phyloP scores from a whole-genome alignment of 2,797 vertebrate species.

The Manis pentadactyla region DNA sequence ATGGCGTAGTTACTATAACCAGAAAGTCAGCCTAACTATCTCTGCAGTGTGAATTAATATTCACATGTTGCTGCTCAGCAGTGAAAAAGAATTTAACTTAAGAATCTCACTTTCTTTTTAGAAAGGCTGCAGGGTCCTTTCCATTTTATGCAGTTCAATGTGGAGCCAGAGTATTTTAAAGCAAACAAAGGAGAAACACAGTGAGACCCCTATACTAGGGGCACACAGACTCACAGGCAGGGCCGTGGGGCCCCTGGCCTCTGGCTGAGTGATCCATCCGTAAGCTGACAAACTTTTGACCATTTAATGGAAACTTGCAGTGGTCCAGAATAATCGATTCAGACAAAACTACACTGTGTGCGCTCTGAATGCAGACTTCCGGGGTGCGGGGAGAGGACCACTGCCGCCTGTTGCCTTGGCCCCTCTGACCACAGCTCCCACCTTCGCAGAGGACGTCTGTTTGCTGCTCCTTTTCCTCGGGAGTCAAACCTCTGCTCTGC shows the following conservation, averaged over 20 bases:
- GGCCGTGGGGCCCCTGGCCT: background rate
- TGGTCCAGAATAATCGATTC: background rate
- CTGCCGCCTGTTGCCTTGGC: background rate
- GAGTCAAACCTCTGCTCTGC: background rate
- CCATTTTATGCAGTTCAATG: background rate
- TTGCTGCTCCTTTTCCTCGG: background rate
- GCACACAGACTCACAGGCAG: background rate
- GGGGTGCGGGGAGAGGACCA: background rate
- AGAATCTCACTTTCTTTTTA: slow-evolving; percentile 24
- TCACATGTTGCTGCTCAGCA: background rate
- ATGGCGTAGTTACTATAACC: background rate
- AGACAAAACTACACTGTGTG: background rate
- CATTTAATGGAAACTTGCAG: background rate
- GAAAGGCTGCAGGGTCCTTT: background rate
- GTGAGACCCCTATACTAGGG: background rate
- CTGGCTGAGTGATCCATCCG: background rate
- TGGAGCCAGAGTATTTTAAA: background rate
- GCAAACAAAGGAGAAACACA: background rate
- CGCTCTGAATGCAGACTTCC: background rate
- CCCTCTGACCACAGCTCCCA: background rate
- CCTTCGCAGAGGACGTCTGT: background rate
- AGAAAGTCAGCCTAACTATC: fast-evolving
- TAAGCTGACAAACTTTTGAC: background rate
- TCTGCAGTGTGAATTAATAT: background rate
- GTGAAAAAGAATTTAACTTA: background rate